Evolutionary conservation across 2,797 vertebrate genomes (phyloP), one percentile per base, ranked within the genome.

Genomic region (Danio kyathit): DNA sequence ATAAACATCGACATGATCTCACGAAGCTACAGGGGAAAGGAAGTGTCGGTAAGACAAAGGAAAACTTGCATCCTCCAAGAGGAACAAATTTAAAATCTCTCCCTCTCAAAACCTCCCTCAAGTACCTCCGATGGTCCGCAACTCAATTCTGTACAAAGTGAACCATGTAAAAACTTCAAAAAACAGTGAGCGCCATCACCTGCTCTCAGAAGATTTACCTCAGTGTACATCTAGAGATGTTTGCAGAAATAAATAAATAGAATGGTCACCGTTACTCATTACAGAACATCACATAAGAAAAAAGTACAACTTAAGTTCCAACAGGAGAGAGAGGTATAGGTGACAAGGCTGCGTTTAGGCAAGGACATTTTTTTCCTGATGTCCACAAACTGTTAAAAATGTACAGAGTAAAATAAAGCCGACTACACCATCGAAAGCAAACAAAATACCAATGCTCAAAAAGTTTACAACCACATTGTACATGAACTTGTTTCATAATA

Each of bases 391-490:
- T 83, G 75, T 81, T 82, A 84, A 86, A 88, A 87, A 88, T 85
- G 83, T 84, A 87, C 77, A 84, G 83, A 82, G 85, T 84, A 61
- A 80, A 83, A 88, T 87, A 88, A 90, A 92, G 92, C 90, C 89
- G 90, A 93, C 90, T 89, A 94, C 90, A 90, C 92, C 91, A 91
- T 90, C 88, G 90, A 87, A 88, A 86, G 63, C 76, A 90, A 89
- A 83, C 78, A 84, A 90, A 91, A 92, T 88, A 89, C 87, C 89
- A 90, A 93, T 91, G 89, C 88, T 92, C 89, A 91, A 93, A 88
- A 94, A 92, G 89, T 93, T 93, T 91, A 95, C 93, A 90, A 94
- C 91, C 93, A 95, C 93, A 88, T 93, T 92, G 90, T 90, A 95
- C 93, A 92, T 87, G 91, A 93, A 94, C 88, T 92, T 86, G 89